Evolutionary conservation across 2,113 vertebrate genomes (phyloP), one percentile per base, ranked within the genome.

Genomic region (Archilochus colubris): DNA sequence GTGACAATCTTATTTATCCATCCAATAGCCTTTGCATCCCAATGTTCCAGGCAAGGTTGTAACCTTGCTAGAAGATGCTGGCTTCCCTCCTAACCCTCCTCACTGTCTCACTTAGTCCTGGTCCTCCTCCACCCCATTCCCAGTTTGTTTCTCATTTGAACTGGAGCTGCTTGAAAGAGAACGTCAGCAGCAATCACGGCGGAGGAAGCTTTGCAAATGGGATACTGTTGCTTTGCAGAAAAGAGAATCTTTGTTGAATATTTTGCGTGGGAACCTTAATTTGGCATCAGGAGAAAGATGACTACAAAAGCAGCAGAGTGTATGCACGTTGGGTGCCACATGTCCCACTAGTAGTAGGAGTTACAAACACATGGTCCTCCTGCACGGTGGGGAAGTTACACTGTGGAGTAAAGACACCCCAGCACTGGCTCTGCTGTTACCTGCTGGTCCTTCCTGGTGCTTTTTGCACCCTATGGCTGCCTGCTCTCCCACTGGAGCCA

Each of bases 61-160:
- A 76, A 88, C 51, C 82, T 92, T 61, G 43, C 38, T 75, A 86
- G 76, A 78, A 92, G 76, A 40, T 43, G 69, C 54, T 67, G 48
- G 66, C 62, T 91, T 94, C 82, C 81, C 74, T 86, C 64, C 82
- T 23, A 6, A 3, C 72, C 59, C 40, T 72, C 59, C 23, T 55
- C 78, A 76, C 58, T 48, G 14, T 30, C 61, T 88, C 3, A 7
- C 38, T 61, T 58, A 55, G 46, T 72, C 77, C 86, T 53, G 63
- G 48, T 95, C 70, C 76, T 88, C 28, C 31, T 86, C 86, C 82
- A 86, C 57, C 61, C 84, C 75, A n/a, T 83, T 62, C 79, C 86
- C 67, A 51, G 84, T 91, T 92, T 85, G 67, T 82, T 96, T 95
- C 78, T 95, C 91, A 21, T 75, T 64, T 94, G 91, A 96, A 84